phyloP scores from a whole-genome alignment of 1,140 invertebrate species.

The Stenopsyche tienmushanensis region DNA sequence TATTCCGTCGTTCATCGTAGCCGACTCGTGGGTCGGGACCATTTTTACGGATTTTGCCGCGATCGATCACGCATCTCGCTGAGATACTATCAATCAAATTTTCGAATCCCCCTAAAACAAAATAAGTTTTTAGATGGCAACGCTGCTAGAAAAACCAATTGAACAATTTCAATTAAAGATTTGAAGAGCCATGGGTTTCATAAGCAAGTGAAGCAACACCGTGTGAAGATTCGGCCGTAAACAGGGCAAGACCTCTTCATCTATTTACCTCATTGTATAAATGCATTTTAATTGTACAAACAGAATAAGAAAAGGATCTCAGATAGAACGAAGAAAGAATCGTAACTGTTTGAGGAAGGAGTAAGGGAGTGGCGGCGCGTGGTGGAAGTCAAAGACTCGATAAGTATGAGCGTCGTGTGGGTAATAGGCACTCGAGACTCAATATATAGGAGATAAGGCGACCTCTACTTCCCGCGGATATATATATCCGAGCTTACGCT shows the following conservation, averaged over 20 bases:
- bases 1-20: no score
- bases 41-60: no score
- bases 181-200: no score
- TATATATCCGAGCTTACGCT: slow-evolving; percentile 30
- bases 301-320: not conserved
- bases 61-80: no score
- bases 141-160: no score
- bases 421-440: slow-evolving; percentile 33
- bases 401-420: slow-evolving; percentile 32
- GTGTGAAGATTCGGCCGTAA: no score
- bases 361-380: not conserved
- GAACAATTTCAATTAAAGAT: no score
- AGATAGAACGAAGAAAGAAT: not conserved
- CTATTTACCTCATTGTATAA: not conserved
- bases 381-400: slow-evolving; percentile 22
- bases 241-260: not conserved
- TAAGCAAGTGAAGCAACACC: no score
- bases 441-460: slow-evolving; percentile 36
- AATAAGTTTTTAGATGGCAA: no score
- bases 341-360: not conserved
- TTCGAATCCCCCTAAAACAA: no score
- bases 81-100: no score
- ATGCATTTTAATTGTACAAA: slow-evolving; percentile 1
- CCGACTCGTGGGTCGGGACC: no score
- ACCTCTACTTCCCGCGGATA: slow-evolving; percentile 33